phyloP scores from a whole-genome alignment of 2,113 vertebrate genomes.

The Forbesichthys agassizii region DNA sequence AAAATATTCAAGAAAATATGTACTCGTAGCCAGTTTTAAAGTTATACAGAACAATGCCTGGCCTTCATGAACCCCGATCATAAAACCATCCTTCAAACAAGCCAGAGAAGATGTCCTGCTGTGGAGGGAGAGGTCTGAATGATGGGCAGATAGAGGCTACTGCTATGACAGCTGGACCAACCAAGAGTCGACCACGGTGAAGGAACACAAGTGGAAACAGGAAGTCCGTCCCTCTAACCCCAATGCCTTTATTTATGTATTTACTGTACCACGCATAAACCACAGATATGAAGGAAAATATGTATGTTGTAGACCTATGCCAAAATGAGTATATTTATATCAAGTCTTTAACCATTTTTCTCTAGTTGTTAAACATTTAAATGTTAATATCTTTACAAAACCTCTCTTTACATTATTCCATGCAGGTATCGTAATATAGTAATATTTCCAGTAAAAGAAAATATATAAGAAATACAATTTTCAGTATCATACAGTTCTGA shows the following conservation, averaged over 20 bases:
- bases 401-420: not conserved
- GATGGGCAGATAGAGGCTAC: constrained; percentile 44
- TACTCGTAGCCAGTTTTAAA: not conserved
- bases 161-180: constrained; percentile 45
- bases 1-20: constrained; percentile 1
- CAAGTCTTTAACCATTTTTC: constrained; percentile 28
- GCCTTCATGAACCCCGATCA: constrained; percentile 23
- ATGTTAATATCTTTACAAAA: not conserved
- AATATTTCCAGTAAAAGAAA: no score
- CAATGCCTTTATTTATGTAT: constrained; percentile 64
- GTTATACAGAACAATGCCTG: not conserved
- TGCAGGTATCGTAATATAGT: no score
- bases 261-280: constrained; percentile 54
- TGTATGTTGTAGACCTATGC: constrained; percentile 32
- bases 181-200: constrained; percentile 58
- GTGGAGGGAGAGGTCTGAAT: constrained; percentile 47
- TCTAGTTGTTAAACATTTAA: constrained; percentile 18
- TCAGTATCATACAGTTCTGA: no score
- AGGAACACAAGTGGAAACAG: constrained; percentile 75
- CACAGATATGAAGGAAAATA: constrained; percentile 69
- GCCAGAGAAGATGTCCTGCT: constrained; percentile 32
- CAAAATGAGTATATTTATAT: constrained; percentile 39
- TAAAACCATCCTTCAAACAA: constrained; percentile 21
- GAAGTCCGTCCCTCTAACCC: constrained; percentile 55
- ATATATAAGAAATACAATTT: no score